These are phyloP conservation scores for Megalops cyprinoides DNA, from an alignment of 2,797 vertebrate species.

Conservation along the genomic window DNA sequence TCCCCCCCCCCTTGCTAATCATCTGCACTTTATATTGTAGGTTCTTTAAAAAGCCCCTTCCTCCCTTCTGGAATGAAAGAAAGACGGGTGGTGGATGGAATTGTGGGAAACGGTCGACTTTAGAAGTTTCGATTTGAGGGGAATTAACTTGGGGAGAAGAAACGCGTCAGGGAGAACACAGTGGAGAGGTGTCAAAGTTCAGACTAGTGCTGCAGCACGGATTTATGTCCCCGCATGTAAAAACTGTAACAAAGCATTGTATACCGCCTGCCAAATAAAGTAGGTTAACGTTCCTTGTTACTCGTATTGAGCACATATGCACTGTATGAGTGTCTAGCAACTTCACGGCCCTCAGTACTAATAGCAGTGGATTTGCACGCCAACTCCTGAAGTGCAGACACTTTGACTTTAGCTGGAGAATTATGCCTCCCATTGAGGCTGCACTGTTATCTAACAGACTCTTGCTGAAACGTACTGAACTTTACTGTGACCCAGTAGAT, in stretches of 20 bases:
- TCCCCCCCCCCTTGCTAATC: slow-evolving; percentile 57
- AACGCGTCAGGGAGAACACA: slow-evolving; percentile 50
- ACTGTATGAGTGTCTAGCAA: neutral
- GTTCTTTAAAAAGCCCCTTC: slow-evolving; percentile 58
- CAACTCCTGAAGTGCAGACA: neutral
- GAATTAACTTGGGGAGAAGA: slow-evolving; percentile 72
- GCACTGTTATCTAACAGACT: no score
- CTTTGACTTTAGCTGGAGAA: neutral
- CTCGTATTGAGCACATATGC: neutral
- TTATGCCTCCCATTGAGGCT: neutral
- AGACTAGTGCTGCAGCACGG: neutral
- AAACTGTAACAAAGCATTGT: neutral
- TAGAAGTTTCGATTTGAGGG: slow-evolving; percentile 58
- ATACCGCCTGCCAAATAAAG: neutral
- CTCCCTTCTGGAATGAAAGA: slow-evolving; percentile 32
- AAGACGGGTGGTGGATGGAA: slow-evolving; percentile 63
- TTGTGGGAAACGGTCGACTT: slow-evolving; percentile 48
- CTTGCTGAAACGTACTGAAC: no score
- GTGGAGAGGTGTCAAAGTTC: neutral
- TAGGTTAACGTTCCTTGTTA: neutral
- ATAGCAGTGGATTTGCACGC: no score
- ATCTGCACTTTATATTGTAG: slow-evolving; percentile 60
- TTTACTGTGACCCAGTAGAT: no score
- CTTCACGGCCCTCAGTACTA: neutral
- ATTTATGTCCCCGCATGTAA: neutral